Base-by-base conservation (phyloP, 2,797 vertebrate genomes). In the Gobio occitaniae region DNA sequence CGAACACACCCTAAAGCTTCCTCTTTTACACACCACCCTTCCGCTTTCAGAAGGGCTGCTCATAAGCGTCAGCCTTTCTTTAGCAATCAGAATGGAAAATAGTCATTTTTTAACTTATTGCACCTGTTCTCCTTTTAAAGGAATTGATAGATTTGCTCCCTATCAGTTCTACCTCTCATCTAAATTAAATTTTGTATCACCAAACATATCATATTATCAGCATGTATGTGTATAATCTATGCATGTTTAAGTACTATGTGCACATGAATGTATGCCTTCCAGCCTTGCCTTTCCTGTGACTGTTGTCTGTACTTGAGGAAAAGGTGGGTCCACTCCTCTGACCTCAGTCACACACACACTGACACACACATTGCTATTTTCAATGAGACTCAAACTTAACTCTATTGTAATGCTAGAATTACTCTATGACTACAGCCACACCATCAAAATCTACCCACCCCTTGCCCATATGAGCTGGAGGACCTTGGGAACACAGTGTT, bases 201-300 rank as follows among this genome's bases (percentile, higher is more conserved):
- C 15, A 77, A 16, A 17, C n/a, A n/a, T 47, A 12, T 68, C 12
- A 44, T 47, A 68, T 41, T 78, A 21, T 66, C 21, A 15, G 21
- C 38, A 32, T n/a, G 19, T 9, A 36, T 74, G 25, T 50, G 44
- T 66, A 38, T 74, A 47, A 48, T 63, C 15, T 21, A 59, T 80
- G 82, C 83, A 84, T 75, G 32, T 25, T 79, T 80, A 77, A 74
- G 44, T 68, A 85, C 54, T 85, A 86, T 59, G 74, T 87, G 72
- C 61, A 59, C 75, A 68, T 88, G 80, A 86, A 65, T 83, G 82
- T 84, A 77, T 82, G 61, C 84, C 82, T 90, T 88, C 88, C 84
- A 88, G 84, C 82, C 85, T 88, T 89, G 91, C 85, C 89, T 92
- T 93, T 94, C 93, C 94, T 93, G 92, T 90, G 87, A 87, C 90